phyloP scores from a whole-genome alignment of 2,113 vertebrate species.

The Collichthys lucidus region DNA sequence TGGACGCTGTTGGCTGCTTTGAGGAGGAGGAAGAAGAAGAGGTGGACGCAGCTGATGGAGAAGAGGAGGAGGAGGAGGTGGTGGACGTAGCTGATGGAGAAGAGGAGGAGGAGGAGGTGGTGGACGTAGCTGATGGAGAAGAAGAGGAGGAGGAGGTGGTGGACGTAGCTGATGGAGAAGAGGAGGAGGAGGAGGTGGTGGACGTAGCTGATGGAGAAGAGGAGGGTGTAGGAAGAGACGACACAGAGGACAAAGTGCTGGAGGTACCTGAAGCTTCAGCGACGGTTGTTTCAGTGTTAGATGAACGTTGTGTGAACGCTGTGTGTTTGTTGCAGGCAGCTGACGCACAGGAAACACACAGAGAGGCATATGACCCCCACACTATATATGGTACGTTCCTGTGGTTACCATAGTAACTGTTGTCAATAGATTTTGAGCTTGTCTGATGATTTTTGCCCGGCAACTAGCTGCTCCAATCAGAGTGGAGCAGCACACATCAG shows the following conservation, averaged over 20 bases:
- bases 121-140: background rate
- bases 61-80: constrained; percentile 14
- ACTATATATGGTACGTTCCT: constrained; percentile 29
- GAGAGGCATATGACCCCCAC: constrained; percentile 19
- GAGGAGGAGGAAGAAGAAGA: constrained; percentile 86
- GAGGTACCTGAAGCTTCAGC: constrained; percentile 4
- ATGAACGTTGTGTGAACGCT: background rate
- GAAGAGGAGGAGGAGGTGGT: constrained; percentile 83
- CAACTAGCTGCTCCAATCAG: too few relatives aligned
- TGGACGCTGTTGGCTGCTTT: constrained; percentile 96
- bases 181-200: background rate
- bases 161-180: background rate
- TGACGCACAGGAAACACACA: background rate
- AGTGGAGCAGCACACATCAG: too few relatives aligned
- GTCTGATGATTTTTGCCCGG: too few relatives aligned
- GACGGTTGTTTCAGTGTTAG: too few relatives aligned
- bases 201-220: too few relatives aligned
- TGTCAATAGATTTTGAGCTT: too few relatives aligned
- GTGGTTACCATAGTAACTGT: background rate
- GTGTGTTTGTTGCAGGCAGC: constrained; percentile 30
- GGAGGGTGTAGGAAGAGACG: background rate
- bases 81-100: background rate
- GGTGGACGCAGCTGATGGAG: constrained; percentile 15
- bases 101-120: background rate
- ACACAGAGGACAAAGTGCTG: background rate